Evolutionary conservation across 2,888 invertebrate genomes (phyloP), one percentile per base, ranked within the genome.

Genomic region (Xylota segnis): DNA sequence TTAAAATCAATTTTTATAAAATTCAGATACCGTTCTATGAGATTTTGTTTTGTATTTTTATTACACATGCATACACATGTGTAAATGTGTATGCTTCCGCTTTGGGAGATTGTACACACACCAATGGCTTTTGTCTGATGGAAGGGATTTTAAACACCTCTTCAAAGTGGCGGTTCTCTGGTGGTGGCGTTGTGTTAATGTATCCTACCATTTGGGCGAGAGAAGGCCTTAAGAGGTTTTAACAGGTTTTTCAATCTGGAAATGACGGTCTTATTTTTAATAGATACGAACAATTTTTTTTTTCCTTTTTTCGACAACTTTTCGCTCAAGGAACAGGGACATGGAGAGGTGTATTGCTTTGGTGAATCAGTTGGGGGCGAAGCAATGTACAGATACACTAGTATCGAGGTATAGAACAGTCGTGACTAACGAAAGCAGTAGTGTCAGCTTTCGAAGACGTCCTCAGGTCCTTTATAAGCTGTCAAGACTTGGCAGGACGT

Each of bases 1-100:
- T 71, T 71, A 54, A 52, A 84, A 84, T 81, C 84, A 76, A 76
- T 84, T 81, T 81, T 37, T 56, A 32, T 27, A 65, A 72, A 71
- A 65, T 59, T 56, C 45, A 32, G 58, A 65, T n/a, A 52, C 18
- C 63, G 10, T 63, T 74, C 54, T 32, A 52, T 63, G 54, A 40
- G 52, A 43, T 23, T 23, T 3, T 23, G 1, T 23, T 23, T 23
- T 23, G 1, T n/a, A n/a, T 40, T 63, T 74, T 74, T 74, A 74
- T 74, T 74, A 29, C 63, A 74, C 52, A 40, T 10, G 32, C 14
- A 29, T 16, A 34, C 63, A 29, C 63, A 74, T 40, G 29, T 10
- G 32, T 23, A 29, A 9, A 34, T 9, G 6, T 23, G 5, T 23
- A 45, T 16, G 5, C 3, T 5, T 12, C 9, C 27, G 16, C 12